Conservation (phyloP, 1,140 invertebrate species). For the Metopolophium dirhodum region DNA sequence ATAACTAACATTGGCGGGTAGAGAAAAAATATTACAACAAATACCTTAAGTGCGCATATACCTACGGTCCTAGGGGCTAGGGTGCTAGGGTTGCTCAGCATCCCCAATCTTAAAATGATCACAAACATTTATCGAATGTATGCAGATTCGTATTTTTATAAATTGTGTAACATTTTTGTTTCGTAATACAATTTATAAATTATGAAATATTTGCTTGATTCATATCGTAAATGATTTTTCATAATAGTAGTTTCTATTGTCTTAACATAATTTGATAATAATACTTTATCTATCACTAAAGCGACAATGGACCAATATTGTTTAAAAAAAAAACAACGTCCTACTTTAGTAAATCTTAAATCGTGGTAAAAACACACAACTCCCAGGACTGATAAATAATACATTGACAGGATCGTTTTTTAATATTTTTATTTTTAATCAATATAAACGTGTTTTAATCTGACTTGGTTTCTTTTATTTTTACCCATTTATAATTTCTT, state of each 20-base stretch:
- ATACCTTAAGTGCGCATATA: background rate
- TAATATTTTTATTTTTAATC: background rate
- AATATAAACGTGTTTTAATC: background rate
- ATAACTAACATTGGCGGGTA: accelerated
- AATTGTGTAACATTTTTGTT: background rate
- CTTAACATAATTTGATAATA: background rate
- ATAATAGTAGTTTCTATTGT: background rate
- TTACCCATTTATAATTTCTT: background rate
- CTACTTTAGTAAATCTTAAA: background rate
- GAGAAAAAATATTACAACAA: background rate
- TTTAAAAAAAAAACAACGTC: background rate
- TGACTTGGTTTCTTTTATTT: background rate
- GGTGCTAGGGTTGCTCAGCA: too few species aligned
- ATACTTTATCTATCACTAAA: too few species aligned
- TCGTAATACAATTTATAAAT: background rate
- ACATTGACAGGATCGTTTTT: background rate
- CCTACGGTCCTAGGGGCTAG: too few species aligned
- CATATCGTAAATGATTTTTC: background rate
- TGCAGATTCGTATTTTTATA: background rate
- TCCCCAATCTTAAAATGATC: background rate
- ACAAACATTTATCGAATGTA: background rate
- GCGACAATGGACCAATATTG: background rate
- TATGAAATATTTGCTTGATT: background rate
- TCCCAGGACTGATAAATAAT: background rate
- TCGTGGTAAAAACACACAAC: too few species aligned